These are phyloP conservation scores for Trissolcus japonicus DNA, from an alignment of 2,888 invertebrate genomes.

Conservation along the genomic window DNA sequence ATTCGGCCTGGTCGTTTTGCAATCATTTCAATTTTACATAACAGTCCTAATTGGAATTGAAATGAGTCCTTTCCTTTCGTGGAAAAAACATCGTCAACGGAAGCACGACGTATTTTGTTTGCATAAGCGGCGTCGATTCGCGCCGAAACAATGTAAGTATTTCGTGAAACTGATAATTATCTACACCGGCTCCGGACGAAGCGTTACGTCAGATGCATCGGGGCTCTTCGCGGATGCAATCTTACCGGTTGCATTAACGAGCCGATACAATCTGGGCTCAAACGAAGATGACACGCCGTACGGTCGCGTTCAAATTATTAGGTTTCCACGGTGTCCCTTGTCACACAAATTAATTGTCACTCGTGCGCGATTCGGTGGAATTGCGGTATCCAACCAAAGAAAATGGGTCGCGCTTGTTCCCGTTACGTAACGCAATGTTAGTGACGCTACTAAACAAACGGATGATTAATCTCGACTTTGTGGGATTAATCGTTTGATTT, in stretches of 20 bases:
- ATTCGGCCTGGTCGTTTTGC: constrained; percentile 38
- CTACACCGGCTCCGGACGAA: constrained; percentile 41
- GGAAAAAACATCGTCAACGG: constrained; percentile 18
- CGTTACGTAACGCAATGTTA: too few species aligned
- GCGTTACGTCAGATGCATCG: constrained; percentile 56
- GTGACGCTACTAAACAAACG: constrained; percentile 5
- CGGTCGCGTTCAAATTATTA: constrained; percentile 38
- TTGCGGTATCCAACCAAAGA: too few species aligned
- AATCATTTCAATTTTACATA: constrained; percentile 48
- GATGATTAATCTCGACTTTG: constrained; percentile 14
- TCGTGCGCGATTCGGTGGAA: too few species aligned
- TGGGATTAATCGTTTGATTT: too few species aligned
- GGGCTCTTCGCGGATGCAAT: constrained; percentile 54
- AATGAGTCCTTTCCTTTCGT: constrained; percentile 40
- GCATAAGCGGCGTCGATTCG: constrained; percentile 55
- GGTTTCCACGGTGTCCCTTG: constrained; percentile 8
- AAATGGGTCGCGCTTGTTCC: too few species aligned
- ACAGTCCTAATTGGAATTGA: constrained; percentile 50
- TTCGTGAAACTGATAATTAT: constrained; percentile 57
- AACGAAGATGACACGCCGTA: too few species aligned
- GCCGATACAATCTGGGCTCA: constrained; percentile 60
- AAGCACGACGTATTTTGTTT: constrained; percentile 43
- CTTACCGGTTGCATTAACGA: constrained; percentile 62
- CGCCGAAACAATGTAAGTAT: constrained; percentile 53
- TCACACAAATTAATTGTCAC: too few species aligned